These are phyloP conservation scores for Gorsachius magnificus DNA, from an alignment of 2,797 vertebrate genomes.

Conservation along the genomic window DNA sequence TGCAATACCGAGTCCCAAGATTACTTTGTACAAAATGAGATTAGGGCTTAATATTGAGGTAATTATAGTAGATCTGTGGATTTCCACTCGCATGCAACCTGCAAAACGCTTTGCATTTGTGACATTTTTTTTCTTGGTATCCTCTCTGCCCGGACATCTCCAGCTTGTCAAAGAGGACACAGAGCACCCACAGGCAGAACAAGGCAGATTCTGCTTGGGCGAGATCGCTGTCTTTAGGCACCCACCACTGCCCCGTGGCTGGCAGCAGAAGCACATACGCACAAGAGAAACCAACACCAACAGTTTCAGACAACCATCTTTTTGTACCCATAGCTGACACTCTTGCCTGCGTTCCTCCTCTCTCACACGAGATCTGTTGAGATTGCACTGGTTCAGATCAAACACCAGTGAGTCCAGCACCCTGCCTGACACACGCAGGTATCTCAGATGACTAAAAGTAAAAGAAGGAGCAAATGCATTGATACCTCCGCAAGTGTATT, in stretches of 20 bases:
- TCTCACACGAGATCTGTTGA: neutral
- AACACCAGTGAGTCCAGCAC: neutral
- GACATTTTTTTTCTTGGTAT: neutral
- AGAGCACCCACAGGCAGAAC: neutral
- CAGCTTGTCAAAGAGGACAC: neutral
- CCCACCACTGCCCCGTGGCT: accelerated
- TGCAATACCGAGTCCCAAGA: neutral
- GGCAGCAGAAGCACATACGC: neutral
- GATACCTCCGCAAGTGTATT: neutral
- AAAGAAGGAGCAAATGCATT: neutral
- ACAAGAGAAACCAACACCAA: neutral
- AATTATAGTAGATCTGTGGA: slow-evolving; percentile 42
- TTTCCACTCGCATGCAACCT: neutral
- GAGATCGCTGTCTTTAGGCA: neutral
- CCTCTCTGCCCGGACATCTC: neutral
- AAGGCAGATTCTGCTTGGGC: neutral
- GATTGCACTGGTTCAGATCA: neutral
- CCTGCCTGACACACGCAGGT: neutral
- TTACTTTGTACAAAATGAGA: slow-evolving; percentile 42
- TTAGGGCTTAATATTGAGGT: slow-evolving; percentile 59
- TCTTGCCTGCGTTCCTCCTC: neutral
- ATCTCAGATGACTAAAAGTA: neutral
- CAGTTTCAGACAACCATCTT: neutral
- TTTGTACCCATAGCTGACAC: neutral
- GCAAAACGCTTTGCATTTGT: neutral